Base-by-base conservation (phyloP, 1,140 invertebrate species). In the Dendroctonus ponderosae region DNA sequence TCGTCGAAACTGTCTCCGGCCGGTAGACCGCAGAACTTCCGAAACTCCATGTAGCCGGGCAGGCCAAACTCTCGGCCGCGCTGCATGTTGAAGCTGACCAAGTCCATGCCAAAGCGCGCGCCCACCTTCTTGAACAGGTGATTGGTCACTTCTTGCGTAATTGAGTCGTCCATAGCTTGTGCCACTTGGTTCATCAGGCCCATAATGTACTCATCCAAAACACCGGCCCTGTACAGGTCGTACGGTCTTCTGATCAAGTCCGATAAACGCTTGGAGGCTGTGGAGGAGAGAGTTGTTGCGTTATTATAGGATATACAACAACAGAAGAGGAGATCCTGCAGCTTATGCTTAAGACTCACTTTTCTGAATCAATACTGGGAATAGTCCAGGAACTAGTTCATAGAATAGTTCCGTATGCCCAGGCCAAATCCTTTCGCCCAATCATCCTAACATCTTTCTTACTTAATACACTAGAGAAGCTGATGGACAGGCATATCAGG, bases 11-110 rank as follows among this genome's bases (percentile, higher is more conserved):
- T 85, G 41, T 91, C 81, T 0, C 90, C 89, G 38, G 85, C 87
- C 0, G 91, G 89, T 39, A 96, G 81, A 5, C 93, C 93, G 74
- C 93, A 96, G 84, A 93, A 94, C 80, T 94, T 93, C 70, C 91
- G 89, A 80, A 90, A 96, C 78, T 94, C 91, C 89, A 93, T 94
- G 76, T 95, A 96, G 46, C 92, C 92, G 42, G 93, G 93, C 62
- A 97, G 82, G 65, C 93, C 94, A 75, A 96, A 94, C 77, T 97
- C 94, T 67, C 94, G 84, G 40, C 92, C 94, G 75, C 95, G 84
- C 79, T 96, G 93, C 87, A 97, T 94, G 77, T 97, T 97, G 75
- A 97, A 93, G 1, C 94, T 93, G 4, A 95, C 93, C 70, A 97
- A 81, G 80, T 97, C 95, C 84, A 96, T 87, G 68, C 94, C 94